These are phyloP conservation scores for Macaca nemestrina DNA, from an alignment of 2,113 vertebrate species.

Conservation along the genomic window DNA sequence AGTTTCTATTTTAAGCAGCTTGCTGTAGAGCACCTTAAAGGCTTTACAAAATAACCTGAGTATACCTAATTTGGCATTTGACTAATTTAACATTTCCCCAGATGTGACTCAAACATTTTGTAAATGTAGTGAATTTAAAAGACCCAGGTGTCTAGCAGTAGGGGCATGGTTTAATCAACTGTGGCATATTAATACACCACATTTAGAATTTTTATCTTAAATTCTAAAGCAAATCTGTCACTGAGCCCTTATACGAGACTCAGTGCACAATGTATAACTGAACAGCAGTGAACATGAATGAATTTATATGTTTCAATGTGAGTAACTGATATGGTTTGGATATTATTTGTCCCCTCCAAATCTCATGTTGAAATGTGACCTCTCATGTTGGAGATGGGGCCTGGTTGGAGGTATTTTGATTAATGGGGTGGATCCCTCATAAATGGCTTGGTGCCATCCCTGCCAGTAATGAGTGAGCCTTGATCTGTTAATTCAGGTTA, in stretches of 20 bases:
- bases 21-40: constrained; percentile 1
- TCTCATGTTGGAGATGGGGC: too few species aligned
- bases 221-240: constrained; percentile 28
- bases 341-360: too few species aligned
- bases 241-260: neutral
- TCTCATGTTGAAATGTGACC: too few species aligned
- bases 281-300: neutral
- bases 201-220: constrained; percentile 42
- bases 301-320: constrained; percentile 15
- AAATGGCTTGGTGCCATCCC: too few species aligned
- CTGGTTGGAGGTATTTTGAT: too few species aligned
- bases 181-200: neutral
- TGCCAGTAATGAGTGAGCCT: too few species aligned
- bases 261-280: neutral
- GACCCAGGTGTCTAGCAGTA: neutral
- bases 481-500: too few species aligned
- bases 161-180: constrained; percentile 33
- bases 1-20: constrained; percentile 49
- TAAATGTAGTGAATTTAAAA: constrained; percentile 55
- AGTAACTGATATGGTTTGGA: neutral
- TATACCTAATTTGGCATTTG: constrained; percentile 54
- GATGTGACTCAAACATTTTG: neutral
- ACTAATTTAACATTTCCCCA: constrained; percentile 18
- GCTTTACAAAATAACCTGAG: constrained; percentile 39
- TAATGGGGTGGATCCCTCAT: too few species aligned